Evolutionary conservation across 2,113 vertebrate genomes (phyloP).

Genomic region (Peromyscus leucopus): DNA sequence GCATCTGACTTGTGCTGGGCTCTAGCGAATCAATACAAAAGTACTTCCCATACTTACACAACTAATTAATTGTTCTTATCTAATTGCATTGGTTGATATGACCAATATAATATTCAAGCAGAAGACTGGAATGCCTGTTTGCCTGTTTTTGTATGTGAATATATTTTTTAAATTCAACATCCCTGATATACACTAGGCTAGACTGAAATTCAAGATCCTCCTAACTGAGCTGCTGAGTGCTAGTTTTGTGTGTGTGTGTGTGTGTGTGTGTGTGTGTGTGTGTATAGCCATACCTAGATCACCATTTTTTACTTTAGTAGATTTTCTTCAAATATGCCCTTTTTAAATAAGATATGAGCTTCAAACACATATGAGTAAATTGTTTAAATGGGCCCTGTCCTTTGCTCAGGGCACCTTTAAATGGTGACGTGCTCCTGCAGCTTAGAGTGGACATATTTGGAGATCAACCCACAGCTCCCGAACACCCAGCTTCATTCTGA

Average conservation of each 20-base stretch:
- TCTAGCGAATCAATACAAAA: neutral
- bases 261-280: neutral
- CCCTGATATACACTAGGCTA: neutral
- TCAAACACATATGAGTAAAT: neutral
- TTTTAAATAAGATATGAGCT: neutral
- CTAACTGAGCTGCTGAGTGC: neutral
- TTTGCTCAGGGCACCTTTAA: neutral
- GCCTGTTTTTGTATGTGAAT: neutral
- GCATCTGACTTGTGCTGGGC: neutral
- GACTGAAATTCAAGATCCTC: neutral
- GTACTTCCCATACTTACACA: neutral
- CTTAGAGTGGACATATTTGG: neutral
- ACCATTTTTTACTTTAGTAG: no score
- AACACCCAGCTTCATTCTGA: no score
- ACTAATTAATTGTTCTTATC: neutral
- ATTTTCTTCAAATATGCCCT: neutral
- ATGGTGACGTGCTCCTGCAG: neutral
- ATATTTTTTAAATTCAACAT: neutral
- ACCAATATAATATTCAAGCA: neutral
- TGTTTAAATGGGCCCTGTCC: neutral
- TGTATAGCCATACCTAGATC: neutral
- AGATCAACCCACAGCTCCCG: neutral
- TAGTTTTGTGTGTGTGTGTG: neutral
- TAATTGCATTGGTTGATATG: neutral
- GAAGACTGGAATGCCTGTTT: neutral